These are phyloP conservation scores for Actenoides lindsayi DNA, from an alignment of 2,113 vertebrate genomes.

Conservation along the genomic window DNA sequence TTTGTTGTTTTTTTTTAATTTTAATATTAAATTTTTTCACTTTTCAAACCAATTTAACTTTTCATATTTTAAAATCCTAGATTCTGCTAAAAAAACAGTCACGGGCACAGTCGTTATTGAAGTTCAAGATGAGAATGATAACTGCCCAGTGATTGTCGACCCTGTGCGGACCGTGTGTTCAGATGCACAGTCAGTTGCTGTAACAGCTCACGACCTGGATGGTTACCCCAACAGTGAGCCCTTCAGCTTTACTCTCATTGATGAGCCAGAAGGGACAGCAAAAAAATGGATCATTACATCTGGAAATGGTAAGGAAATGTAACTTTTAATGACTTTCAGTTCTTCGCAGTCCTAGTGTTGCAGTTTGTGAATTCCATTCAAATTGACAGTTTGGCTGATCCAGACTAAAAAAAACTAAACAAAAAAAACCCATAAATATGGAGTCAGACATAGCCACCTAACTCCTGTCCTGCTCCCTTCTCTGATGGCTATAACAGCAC, in stretches of 20 bases:
- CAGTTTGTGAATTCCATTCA: not conserved
- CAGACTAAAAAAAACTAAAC: not conserved
- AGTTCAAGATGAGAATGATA: conserved; percentile 88
- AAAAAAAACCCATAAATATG: too few species aligned
- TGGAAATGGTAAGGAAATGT: conserved; percentile 78
- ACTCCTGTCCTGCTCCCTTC: not conserved
- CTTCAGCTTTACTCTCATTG: conserved; percentile 81
- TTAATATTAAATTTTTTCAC: not conserved
- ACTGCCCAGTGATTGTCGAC: conserved; percentile 83
- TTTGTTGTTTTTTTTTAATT: not conserved
- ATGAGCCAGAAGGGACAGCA: conserved; percentile 60
- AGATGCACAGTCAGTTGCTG: conserved; percentile 66
- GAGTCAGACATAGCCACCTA: not conserved
- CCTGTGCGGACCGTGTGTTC: conserved; percentile 77
- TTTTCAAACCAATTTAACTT: not conserved
- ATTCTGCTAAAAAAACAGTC: conserved; percentile 79
- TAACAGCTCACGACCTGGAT: conserved; percentile 84
- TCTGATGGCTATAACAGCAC: not conserved
- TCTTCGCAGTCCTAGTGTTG: not conserved
- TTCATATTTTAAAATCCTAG: conserved; percentile 54
- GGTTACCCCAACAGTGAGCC: conserved; percentile 80
- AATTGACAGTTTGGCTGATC: not conserved
- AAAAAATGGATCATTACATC: conserved; percentile 80
- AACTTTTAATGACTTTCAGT: not conserved
- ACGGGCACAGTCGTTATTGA: conserved; percentile 88